phyloP scores from a whole-genome alignment of 2,797 vertebrate species.

The Periparus ater region DNA sequence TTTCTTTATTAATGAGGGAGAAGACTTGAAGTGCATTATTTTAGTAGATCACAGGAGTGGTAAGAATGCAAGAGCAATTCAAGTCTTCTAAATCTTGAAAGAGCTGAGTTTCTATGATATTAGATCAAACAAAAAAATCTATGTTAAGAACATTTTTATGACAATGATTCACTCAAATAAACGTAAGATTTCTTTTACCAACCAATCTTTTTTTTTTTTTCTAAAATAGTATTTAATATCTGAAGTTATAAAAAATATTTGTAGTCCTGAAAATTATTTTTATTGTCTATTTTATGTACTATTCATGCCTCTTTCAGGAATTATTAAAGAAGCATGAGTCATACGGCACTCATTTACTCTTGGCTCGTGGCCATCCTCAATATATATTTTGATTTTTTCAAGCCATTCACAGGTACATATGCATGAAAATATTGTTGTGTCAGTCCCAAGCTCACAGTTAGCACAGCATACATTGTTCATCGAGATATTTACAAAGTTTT shows the following conservation, averaged over 20 bases:
- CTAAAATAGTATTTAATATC: constrained; percentile 76
- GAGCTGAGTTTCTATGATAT: constrained; percentile 44
- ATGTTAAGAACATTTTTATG: constrained; percentile 66
- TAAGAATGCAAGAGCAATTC: constrained; percentile 55
- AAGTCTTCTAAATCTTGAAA: constrained; percentile 51
- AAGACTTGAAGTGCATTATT: constrained; percentile 41
- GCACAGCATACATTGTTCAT: constrained; percentile 66
- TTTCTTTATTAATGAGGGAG: constrained; percentile 8
- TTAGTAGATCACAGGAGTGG: constrained; percentile 32
- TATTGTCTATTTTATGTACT: constrained; percentile 73
- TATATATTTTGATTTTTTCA: constrained; percentile 72
- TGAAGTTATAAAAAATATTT: constrained; percentile 82
- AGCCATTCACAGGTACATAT: constrained; percentile 72
- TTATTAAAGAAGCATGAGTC: constrained; percentile 70
- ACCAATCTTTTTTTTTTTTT: constrained; percentile 62
- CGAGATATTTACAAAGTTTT: constrained; percentile 73
- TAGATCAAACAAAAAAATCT: constrained; percentile 64
- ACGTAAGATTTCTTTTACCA: constrained; percentile 67
- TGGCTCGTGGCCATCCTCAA: constrained; percentile 59
- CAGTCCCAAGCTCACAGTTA: constrained; percentile 68
- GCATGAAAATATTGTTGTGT: constrained; percentile 74
- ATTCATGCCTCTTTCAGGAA: constrained; percentile 72
- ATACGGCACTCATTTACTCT: constrained; percentile 62
- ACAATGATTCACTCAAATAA: constrained; percentile 58
- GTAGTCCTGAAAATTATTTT: constrained; percentile 77